Evolutionary conservation across 2,888 invertebrate genomes (phyloP).

Genomic region (Apamea sordens): DNA sequence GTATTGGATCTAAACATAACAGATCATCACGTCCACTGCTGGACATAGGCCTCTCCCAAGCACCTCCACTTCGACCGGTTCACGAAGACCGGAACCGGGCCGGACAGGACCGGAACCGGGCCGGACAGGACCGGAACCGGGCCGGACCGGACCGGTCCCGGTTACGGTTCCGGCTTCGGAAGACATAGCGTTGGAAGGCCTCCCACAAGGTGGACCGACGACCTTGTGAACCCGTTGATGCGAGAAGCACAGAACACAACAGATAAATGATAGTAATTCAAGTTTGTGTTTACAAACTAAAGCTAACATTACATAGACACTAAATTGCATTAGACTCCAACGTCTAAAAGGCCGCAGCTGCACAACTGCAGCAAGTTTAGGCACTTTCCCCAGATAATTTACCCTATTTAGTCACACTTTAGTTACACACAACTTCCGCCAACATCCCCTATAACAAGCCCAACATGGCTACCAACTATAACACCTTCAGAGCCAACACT

Average conservation of each 20-base stretch:
- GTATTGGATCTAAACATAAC: no score
- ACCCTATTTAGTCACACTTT: slow-evolving; percentile 47
- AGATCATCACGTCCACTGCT: no score
- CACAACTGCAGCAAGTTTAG: slow-evolving; percentile 30
- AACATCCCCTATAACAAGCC: slow-evolving; percentile 37
- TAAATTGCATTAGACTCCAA: slow-evolving; percentile 33
- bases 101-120: no score
- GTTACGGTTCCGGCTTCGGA: no score
- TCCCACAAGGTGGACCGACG: no score
- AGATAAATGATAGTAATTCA: not conserved
- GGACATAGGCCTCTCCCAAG: no score
- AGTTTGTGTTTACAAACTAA: not conserved
- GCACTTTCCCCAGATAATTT: slow-evolving; percentile 48
- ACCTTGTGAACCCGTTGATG: no score
- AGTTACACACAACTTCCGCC: slow-evolving; percentile 47
- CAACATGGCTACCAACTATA: slow-evolving; percentile 56
- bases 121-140: no score
- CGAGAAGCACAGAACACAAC: not conserved
- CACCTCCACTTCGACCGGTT: no score
- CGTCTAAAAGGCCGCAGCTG: slow-evolving; percentile 41
- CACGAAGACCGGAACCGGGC: no score
- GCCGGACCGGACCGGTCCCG: no score
- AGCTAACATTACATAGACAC: not conserved
- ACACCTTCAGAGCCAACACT: slow-evolving; percentile 56
- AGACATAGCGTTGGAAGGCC: no score